Percentiles rank a stretch among this genome's conserved stretches.
phyloP scores from a whole-genome alignment of 2,113 vertebrate species.

The Chiloscyllium plagiosum region DNA sequence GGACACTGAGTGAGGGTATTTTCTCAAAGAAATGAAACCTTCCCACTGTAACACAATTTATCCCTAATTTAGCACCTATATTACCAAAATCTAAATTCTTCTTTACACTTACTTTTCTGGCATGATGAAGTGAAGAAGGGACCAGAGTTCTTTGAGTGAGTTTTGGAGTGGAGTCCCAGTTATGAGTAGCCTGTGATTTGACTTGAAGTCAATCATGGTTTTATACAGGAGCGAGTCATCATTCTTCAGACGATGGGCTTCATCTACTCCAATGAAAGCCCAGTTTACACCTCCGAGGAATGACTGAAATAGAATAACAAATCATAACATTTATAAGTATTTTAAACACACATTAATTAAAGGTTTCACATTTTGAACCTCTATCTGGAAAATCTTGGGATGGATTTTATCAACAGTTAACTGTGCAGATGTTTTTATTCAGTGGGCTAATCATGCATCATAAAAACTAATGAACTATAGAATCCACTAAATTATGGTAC shows the following conservation, averaged over 20 bases:
- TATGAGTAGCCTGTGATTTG: slow-evolving; percentile 93
- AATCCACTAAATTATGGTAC: background rate
- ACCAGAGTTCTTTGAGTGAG: slow-evolving; percentile 97
- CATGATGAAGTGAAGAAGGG: slow-evolving; percentile 97
- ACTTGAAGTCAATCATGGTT: slow-evolving; percentile 96
- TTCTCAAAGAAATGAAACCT: background rate
- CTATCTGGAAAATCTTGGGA: background rate
- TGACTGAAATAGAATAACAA: slow-evolving; percentile 59
- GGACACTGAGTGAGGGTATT: background rate
- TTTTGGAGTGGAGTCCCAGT: slow-evolving; percentile 97
- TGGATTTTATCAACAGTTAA: background rate
- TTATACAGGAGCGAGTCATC: slow-evolving; percentile 97
- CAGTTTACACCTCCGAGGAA: slow-evolving; percentile 90
- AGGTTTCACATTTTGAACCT: background rate
- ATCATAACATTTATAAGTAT: slow-evolving; percentile 4
- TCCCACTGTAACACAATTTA: background rate
- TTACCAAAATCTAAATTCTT: slow-evolving; percentile 19
- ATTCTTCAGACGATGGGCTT: slow-evolving; percentile 95
- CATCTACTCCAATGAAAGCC: slow-evolving; percentile 94
- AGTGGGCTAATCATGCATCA: background rate
- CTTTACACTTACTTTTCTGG: slow-evolving; percentile 82
- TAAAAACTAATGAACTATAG: background rate
- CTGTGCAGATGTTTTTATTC: background rate
- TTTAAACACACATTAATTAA: background rate
- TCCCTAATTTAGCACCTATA: background rate